These are phyloP conservation scores for Microdon myrmicae DNA, from an alignment of 2,888 invertebrate genomes.

Conservation along the genomic window DNA sequence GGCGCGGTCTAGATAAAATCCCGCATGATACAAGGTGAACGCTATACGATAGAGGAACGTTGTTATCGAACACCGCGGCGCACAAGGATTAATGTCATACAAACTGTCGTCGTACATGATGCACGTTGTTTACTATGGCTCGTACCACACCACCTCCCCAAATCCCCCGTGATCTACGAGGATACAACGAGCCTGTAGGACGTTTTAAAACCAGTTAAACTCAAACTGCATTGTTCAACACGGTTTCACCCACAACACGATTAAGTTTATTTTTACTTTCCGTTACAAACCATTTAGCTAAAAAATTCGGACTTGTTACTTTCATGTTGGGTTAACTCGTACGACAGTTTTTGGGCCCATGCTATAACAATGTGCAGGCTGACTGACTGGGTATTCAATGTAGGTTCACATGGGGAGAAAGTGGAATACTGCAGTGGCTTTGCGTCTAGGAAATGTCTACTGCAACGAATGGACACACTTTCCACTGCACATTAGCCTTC, in stretches of 20 bases:
- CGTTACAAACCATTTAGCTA: too few species aligned
- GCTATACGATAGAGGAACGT: slow-evolving; percentile 55
- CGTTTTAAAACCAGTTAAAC: slow-evolving; percentile 36
- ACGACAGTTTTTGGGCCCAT: slow-evolving; percentile 9
- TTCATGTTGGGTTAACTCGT: slow-evolving; percentile 22
- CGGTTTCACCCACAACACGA: slow-evolving; percentile 33
- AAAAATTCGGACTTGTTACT: too few species aligned
- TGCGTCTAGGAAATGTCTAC: slow-evolving; percentile 18
- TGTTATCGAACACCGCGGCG: slow-evolving; percentile 54
- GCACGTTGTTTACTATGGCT: too few species aligned
- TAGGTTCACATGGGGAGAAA: slow-evolving; percentile 35
- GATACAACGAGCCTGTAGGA: neutral
- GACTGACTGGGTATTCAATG: too few species aligned
- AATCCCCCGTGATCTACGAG: too few species aligned
- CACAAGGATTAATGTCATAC: slow-evolving; percentile 50
- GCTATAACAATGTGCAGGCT: slow-evolving; percentile 22
- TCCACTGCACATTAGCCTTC: slow-evolving; percentile 17
- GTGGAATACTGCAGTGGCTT: slow-evolving; percentile 42
- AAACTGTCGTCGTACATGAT: slow-evolving; percentile 54
- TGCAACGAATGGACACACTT: slow-evolving; percentile 20
- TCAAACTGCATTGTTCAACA: slow-evolving; percentile 12
- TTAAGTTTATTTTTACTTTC: too few species aligned
- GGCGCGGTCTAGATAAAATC: slow-evolving; percentile 54
- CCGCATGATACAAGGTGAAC: slow-evolving; percentile 55
- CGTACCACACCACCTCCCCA: too few species aligned